These are phyloP conservation scores for Brachionichthys hirsutus DNA, from an alignment of 2,113 vertebrate genomes.

Conservation along the genomic window DNA sequence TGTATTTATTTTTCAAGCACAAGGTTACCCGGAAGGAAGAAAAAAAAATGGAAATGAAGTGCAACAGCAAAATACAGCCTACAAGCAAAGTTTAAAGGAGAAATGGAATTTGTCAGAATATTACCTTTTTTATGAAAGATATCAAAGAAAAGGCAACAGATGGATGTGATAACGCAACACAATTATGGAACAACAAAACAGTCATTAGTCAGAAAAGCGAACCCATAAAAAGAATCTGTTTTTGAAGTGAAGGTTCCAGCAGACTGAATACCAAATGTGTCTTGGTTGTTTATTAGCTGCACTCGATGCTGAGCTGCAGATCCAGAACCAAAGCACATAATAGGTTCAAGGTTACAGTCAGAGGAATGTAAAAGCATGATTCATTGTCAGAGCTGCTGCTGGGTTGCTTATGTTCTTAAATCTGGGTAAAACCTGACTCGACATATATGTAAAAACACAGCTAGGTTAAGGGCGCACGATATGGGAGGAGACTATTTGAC, in stretches of 20 bases:
- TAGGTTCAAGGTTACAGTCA: too few relatives aligned
- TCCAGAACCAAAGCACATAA: too few relatives aligned
- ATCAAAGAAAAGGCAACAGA: slow-evolving; percentile 20
- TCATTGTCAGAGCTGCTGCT: background rate
- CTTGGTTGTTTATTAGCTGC: too few relatives aligned
- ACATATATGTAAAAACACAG: background rate
- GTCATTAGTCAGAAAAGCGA: slow-evolving; percentile 13
- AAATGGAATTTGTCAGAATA: slow-evolving; percentile 9
- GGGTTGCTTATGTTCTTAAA: background rate
- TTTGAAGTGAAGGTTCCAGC: slow-evolving; percentile 3
- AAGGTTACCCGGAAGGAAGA: background rate
- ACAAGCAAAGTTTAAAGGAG: slow-evolving; percentile 4
- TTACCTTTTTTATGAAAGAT: background rate
- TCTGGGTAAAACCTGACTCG: background rate
- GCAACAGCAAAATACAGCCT: slow-evolving; percentile 6
- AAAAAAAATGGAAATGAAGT: background rate
- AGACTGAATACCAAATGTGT: slow-evolving; percentile 3
- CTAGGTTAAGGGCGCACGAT: too few relatives aligned
- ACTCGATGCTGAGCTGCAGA: too few relatives aligned
- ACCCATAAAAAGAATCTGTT: slow-evolving; percentile 16
- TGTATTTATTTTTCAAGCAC: slow-evolving; percentile 7
- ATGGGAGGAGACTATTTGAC: background rate
- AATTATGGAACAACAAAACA: slow-evolving; percentile 22
- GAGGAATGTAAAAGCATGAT: too few relatives aligned
- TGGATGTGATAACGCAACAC: slow-evolving; percentile 18